Evolutionary conservation across 2,888 invertebrate genomes (phyloP), one percentile per base, ranked within the genome.

Genomic region (Falcaria lacertinaria): DNA sequence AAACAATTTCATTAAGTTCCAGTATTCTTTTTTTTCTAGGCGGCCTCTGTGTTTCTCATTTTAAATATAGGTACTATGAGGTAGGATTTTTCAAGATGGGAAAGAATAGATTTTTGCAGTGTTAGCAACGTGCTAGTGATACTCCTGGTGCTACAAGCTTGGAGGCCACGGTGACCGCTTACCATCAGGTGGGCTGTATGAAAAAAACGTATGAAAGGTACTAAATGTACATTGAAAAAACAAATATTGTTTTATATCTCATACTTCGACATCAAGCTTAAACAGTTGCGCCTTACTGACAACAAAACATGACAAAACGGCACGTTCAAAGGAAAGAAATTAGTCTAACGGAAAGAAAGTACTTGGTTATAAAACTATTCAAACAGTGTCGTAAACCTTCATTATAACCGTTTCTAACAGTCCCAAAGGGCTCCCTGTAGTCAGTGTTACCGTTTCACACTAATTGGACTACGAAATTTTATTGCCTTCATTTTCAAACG

Each of bases 311-410:
- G 19, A 4, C 7, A 11, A 72, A 37, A 37, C 85, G 87, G 81
- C 60, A 41, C 44, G 54, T 66, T 73, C 78, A 84, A 84, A 83
- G 71, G 43, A 57, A 54, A 58, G 56, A 70, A 82, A 81, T 72
- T 80, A 63, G 76, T 48, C 68, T 87, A 80, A 80, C 80, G 77
- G 80, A 72, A 78, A 78, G 80, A 81, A 81, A 81, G 81, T 80
- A 80, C 79, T 77, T 39, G 54, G 81, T 80, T 79, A 79, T 73
- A 79, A 76, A 79, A 62, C 57, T 64, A 51, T 71, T 64, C 54
- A 59, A 64, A 66, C 60, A 22, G 14, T 37, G 63, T 61, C 64
- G 66, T 76, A 79, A 78, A 79, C 54, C 52, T 52, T 57, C 22
- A 49, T 62, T 48, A 51, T 54, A 60, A 57, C 64, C 52, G 64